Base-by-base conservation (phyloP, 2,797 vertebrate species). In the Coracias cyanogaster region DNA sequence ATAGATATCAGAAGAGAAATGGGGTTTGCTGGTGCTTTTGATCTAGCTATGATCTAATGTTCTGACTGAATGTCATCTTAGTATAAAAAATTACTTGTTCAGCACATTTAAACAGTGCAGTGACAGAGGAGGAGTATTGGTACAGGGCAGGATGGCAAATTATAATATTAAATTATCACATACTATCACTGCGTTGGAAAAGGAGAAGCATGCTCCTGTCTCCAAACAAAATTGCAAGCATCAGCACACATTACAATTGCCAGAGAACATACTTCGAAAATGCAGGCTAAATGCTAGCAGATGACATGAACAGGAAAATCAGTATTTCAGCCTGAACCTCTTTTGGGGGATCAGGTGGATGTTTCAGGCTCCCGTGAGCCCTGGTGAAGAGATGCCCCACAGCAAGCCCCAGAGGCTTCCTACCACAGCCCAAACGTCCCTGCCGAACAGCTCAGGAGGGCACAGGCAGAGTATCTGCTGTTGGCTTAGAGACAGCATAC, bases 401-500 rank as follows among this genome's bases (percentile, higher is more conserved):
- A 29, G 41, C 4, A 24, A 67, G 7, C 7, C 35, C n/a, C 39
- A 28, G 61, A 28, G 48, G 35, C n/a, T 83, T 54, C 28, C 29
- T 20, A 4, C 7, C 37, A 57, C n/a, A 74, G 48, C 22, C 79
- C 37, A 9, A 12, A 41, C 12, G 7, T 67, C 19, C 31, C 15
- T 28, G 52, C 28, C 15, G 4, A 3, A 24, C 15, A 43, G 52
- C 45, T 78, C 66, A 28, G 66, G 45, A 15, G 2, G 15, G 7
- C 22, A 37, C 15, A 70, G 33, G 24, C 5, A 55, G 48, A 70
- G 7, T 2, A 15, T 3, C 1, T 0, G 31, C 10, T 37, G 37
- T 37, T 37, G 8, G 16, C 12, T 77, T 26, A 16, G 3, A 66
- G 60, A 37, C 7, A 48, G 17, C 1, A 0, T 16, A 10, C 7